Evolutionary conservation across 2,797 vertebrate genomes (phyloP).

Genomic region (Acanthurus lineatus): DNA sequence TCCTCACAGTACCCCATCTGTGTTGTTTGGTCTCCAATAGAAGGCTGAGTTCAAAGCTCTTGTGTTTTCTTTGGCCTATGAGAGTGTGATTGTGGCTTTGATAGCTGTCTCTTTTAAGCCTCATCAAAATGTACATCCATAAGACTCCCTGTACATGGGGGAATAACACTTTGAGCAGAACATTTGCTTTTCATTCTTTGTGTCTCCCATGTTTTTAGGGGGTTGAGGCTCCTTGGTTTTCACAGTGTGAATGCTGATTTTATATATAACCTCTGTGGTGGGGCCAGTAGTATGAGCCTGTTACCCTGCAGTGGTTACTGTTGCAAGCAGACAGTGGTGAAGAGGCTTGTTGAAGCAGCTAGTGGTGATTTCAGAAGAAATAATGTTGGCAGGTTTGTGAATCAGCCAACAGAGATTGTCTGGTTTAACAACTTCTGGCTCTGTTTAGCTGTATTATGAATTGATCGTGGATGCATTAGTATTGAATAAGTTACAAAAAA

Average conservation of each 20-base stretch:
- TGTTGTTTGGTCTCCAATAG: conserved; percentile 13
- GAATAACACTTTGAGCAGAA: not conserved
- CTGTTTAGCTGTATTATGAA: not conserved
- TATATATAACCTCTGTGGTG: conserved; percentile 36
- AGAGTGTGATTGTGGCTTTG: conserved; percentile 30
- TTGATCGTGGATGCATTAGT: too few species aligned
- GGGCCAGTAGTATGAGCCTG: not conserved
- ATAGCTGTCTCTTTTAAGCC: conserved; percentile 23
- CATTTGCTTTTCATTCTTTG: not conserved
- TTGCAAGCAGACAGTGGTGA: conserved; percentile 4
- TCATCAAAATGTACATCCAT: conserved; percentile 4
- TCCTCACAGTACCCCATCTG: not conserved
- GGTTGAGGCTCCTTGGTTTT: conserved; percentile 30
- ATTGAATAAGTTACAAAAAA: not conserved
- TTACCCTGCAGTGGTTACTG: not conserved
- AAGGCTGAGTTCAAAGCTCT: not conserved
- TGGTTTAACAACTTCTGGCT: not conserved
- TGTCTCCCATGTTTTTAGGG: conserved; percentile 2
- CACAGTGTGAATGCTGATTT: conserved; percentile 39
- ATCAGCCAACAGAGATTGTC: not conserved
- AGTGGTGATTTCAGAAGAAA: not conserved
- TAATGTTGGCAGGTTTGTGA: not conserved
- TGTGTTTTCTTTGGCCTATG: conserved; percentile 13
- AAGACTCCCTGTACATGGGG: conserved; percentile 1
- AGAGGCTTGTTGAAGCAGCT: conserved; percentile 15